Base-by-base conservation (phyloP, 92 coral and sea anemone genomes). In the Porites rus region DNA sequence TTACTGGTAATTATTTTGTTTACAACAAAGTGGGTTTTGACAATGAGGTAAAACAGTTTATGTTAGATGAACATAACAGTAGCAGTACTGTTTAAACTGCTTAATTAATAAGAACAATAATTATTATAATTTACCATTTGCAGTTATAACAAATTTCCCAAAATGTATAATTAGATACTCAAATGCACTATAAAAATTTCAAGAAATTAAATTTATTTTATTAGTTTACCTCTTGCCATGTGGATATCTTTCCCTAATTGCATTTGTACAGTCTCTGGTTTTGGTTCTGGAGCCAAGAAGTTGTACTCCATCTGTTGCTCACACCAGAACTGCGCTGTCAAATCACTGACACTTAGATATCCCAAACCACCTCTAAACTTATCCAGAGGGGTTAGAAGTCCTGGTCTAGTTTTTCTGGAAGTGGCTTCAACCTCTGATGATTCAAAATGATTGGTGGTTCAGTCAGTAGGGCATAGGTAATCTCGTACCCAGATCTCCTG, bases 231-330 rank as follows among this genome's bases (percentile, higher is more conserved):
- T 85, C 92, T 87, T 62, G 92, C 92, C 67, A 92, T 62, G 68
- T 92, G 94, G 58, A 92, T 92, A 56, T 65, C 83, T 65, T 88
- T 76, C 6, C 94, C 94, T 25, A 74, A 61, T 63, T 75, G 88
- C 50, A 89, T 66, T 28, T 79, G 74, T 53, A 73, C 75, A 6
- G 90, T 65, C 43, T 76, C 84, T 13, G 74, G 93, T 72, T 69
- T 71, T 13, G 78, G 77, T 50, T 91, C 84, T 31, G 90, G 85
- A 6, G 63, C 46, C 9, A 68, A 46, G 76, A 88, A 92, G 80
- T 78, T 72, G 70, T 92, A 92, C 11, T 92, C 94, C 94, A 92
- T 89, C 81, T 92, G 90, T 73, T 92, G 92, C 51, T 92, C 94
- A 51, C 94, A 92, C 94, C 94, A 92, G 73, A 64, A 89, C 85